A percentile compares a stretch with the other conserved stretches of the same genome.
These are phyloP conservation scores for Anastrepha ludens DNA, from an alignment of 1,140 invertebrate genomes.

Conservation along the genomic window DNA sequence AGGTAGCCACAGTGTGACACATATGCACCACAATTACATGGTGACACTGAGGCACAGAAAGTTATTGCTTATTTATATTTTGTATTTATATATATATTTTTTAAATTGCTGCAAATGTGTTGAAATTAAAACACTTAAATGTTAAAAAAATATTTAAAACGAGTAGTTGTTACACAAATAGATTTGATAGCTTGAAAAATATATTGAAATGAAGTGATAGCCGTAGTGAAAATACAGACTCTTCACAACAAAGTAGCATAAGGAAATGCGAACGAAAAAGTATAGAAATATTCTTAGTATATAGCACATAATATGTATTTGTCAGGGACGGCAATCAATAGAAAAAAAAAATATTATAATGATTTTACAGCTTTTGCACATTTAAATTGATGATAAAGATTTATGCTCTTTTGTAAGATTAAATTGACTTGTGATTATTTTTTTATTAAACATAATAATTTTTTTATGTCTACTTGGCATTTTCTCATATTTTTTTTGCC, in stretches of 20 bases:
- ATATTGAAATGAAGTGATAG: neutral
- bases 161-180: neutral
- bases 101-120: conserved; percentile 8
- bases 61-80: conserved; percentile 1
- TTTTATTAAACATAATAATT: no score
- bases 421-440: no score
- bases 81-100: neutral
- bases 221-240: conserved; percentile 14
- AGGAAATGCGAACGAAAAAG: conserved; percentile 1
- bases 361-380: neutral
- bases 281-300: neutral
- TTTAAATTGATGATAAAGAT: no score
- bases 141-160: neutral
- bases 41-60: conserved; percentile 40
- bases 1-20: conserved; percentile 29
- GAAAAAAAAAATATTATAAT: neutral
- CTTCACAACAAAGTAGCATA: conserved; percentile 20
- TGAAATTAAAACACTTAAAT: neutral
- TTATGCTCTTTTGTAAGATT: no score
- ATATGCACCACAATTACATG: conserved; percentile 9
- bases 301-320: neutral
- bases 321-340: neutral
- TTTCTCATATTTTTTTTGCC: no score
- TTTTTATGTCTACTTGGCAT: no score
- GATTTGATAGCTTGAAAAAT: neutral